These are phyloP conservation scores for Phthorimaea operculella DNA, from an alignment of 1,140 invertebrate genomes.

Conservation along the genomic window DNA sequence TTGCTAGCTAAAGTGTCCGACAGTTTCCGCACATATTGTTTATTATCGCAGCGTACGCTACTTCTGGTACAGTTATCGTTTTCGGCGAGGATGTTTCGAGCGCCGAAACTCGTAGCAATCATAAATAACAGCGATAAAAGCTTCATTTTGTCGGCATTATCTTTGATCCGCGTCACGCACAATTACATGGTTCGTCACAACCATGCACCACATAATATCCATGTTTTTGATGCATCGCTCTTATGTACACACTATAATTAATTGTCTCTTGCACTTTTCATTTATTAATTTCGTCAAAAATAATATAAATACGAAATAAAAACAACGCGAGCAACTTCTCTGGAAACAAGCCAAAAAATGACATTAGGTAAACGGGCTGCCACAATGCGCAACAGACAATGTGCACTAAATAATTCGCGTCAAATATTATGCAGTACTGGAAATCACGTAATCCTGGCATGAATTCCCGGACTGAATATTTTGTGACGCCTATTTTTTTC, in stretches of 20 bases:
- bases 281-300: constrained; percentile 4
- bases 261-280: background rate
- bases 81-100: constrained; percentile 28
- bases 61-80: constrained; percentile 46
- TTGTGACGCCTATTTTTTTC: too few species aligned
- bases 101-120: constrained; percentile 24
- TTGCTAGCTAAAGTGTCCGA: constrained; percentile 45
- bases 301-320: constrained; percentile 4
- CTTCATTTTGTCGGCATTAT: constrained; percentile 54
- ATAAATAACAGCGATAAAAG: constrained; percentile 41
- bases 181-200: constrained; percentile 17
- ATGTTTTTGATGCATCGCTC: background rate
- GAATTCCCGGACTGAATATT: too few species aligned
- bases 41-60: constrained; percentile 44
- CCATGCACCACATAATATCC: background rate
- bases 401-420: too few species aligned
- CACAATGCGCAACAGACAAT: too few species aligned
- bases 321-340: background rate
- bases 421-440: too few species aligned
- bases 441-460: too few species aligned
- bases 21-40: constrained; percentile 40
- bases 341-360: constrained; percentile 2
- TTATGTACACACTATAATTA: background rate
- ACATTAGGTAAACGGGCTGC: too few species aligned
- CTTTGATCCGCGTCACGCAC: constrained; percentile 27